Percentiles rank a stretch among this genome's conserved stretches.
Conservation (phyloP, 2,797 vertebrate species). For the Sciurus vulgaris region DNA sequence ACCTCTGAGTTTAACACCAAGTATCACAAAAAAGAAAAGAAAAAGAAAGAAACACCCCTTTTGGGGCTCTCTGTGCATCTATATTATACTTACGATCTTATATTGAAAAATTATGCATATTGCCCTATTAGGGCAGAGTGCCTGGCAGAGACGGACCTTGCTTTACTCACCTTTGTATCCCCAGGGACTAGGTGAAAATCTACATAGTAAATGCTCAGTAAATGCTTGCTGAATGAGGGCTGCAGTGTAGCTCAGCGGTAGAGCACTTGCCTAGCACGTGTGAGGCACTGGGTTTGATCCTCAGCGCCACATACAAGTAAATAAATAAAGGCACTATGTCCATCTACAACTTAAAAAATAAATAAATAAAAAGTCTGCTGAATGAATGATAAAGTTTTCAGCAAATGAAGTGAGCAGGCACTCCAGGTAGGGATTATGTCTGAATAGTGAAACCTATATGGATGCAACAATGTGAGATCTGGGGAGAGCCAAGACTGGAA, state of each 20-base stretch:
- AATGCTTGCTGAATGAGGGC: background rate
- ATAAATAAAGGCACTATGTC: too few species aligned
- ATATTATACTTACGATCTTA: background rate
- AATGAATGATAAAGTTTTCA: background rate
- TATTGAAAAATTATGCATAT: background rate
- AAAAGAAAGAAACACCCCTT: background rate
- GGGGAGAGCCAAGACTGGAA: background rate
- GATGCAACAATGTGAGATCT: background rate
- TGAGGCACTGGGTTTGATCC: too few species aligned
- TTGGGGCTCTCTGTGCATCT: background rate
- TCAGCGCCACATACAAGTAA: too few species aligned
- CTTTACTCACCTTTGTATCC: background rate
- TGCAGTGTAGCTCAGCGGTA: background rate
- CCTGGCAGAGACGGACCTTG: background rate
- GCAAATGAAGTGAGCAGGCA: background rate
- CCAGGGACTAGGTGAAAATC: background rate
- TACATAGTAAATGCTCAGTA: background rate
- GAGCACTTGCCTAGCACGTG: too few species aligned
- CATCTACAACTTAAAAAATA: too few species aligned
- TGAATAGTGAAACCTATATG: background rate
- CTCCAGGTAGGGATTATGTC: background rate
- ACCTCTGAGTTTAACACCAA: too few species aligned
- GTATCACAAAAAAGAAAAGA: background rate
- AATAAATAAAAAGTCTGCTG: background rate
- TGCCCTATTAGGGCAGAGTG: background rate